These are phyloP conservation scores for Neotoma lepida DNA, from an alignment of 2,113 vertebrate species.

Conservation along the genomic window DNA sequence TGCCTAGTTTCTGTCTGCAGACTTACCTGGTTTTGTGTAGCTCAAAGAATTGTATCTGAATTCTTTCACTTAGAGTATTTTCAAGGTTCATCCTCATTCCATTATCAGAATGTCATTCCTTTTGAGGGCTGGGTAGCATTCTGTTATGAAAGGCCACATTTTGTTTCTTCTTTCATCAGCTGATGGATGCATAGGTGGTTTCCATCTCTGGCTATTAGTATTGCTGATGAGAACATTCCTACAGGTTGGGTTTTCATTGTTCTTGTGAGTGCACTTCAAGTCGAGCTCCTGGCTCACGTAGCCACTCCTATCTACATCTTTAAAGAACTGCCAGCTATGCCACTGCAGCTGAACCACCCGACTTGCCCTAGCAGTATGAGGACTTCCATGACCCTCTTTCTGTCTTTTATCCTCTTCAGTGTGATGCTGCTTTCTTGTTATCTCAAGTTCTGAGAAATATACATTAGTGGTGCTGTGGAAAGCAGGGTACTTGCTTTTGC, in stretches of 20 bases:
- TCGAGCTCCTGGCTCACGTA: rapidly evolving
- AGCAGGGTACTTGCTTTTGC: not conserved
- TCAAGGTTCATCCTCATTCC: not conserved
- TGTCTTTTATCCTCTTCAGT: rapidly evolving
- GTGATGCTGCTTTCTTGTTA: not conserved
- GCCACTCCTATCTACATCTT: not conserved
- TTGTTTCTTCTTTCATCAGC: not conserved
- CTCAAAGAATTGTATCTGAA: not conserved
- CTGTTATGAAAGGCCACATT: rapidly evolving
- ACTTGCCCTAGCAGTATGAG: not conserved
- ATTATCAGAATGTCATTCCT: not conserved
- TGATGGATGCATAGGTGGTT: not conserved
- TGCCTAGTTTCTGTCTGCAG: not conserved
- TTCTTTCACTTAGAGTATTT: rapidly evolving
- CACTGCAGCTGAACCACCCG: not conserved
- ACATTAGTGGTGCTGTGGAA: not conserved
- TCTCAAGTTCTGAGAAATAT: not conserved
- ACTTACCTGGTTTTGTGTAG: not conserved
- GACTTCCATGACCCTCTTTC: too few species aligned
- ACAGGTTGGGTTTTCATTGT: rapidly evolving
- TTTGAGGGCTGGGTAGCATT: rapidly evolving
- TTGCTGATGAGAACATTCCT: too few species aligned
- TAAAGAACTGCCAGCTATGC: not conserved
- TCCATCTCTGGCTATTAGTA: rapidly evolving
- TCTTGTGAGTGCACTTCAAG: not conserved